Percentiles rank a stretch among this genome's conserved stretches.
phyloP scores from a whole-genome alignment of 2,888 invertebrate genomes.

The Dolichomitus sp. region DNA sequence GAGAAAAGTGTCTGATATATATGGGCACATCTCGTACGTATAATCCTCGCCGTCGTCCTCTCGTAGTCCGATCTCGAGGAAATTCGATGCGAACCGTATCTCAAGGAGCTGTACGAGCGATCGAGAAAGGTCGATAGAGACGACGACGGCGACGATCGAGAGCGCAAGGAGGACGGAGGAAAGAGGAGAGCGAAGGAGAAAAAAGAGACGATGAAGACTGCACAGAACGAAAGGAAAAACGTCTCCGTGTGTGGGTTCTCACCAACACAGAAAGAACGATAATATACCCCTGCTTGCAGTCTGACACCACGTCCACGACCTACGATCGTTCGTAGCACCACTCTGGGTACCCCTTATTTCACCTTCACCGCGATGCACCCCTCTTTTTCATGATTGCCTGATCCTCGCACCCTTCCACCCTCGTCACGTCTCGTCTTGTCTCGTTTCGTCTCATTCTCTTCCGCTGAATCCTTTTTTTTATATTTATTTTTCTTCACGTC shows the following conservation, averaged over 20 bases:
- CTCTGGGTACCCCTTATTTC: slow-evolving; percentile 21
- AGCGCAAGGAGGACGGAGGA: neutral
- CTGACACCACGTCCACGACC: slow-evolving; percentile 44
- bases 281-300: slow-evolving; percentile 33
- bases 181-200: neutral
- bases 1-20: slow-evolving; percentile 11
- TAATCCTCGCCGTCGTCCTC: slow-evolving; percentile 46
- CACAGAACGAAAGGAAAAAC: slow-evolving; percentile 7
- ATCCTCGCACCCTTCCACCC: neutral
- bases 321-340: slow-evolving; percentile 39
- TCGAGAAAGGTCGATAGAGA: slow-evolving; percentile 68
- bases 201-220: slow-evolving; percentile 16
- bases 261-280: slow-evolving; percentile 21
- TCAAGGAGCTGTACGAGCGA: slow-evolving; percentile 78
- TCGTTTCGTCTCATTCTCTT: slow-evolving; percentile 30
- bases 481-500: slow-evolving; percentile 27
- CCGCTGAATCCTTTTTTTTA: slow-evolving; percentile 15
- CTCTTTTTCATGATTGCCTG: slow-evolving; percentile 28
- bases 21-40: slow-evolving; percentile 58
- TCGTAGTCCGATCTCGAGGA: slow-evolving; percentile 66
- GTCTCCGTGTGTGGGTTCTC: slow-evolving; percentile 29
- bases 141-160: slow-evolving; percentile 41
- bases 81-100: slow-evolving; percentile 78
- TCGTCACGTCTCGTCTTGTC: neutral
- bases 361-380: slow-evolving; percentile 27